These are phyloP conservation scores for Ditylenchus dipsaci DNA, from an alignment of 1,140 invertebrate genomes.

Conservation along the genomic window DNA sequence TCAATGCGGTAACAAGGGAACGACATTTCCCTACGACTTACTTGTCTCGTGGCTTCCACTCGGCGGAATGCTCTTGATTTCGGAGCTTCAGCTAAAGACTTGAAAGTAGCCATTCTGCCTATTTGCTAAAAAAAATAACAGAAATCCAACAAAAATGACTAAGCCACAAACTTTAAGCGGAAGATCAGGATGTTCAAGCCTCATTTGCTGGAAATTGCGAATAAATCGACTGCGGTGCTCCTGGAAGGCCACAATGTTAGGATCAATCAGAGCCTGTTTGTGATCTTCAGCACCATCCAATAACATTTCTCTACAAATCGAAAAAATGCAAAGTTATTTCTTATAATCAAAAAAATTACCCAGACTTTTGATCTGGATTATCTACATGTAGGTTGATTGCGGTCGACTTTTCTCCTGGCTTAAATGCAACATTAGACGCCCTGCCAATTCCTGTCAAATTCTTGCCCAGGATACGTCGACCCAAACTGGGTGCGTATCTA, in stretches of 20 bases:
- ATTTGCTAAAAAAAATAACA: constrained; percentile 64
- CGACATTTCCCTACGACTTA: too few species aligned
- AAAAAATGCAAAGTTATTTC: neutral
- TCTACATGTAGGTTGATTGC: neutral
- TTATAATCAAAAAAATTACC: neutral
- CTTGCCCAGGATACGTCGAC: constrained; percentile 25
- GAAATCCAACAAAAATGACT: too few species aligned
- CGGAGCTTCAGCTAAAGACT: constrained; percentile 82
- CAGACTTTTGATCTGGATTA: neutral
- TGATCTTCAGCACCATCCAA: constrained; percentile 3
- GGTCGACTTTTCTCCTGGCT: neutral
- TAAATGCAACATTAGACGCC: neutral
- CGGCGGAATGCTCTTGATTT: constrained; percentile 94
- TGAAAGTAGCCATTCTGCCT: constrained; percentile 87
- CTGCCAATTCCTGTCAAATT: neutral
- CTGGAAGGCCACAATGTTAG: constrained; percentile 70
- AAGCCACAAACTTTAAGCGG: constrained; percentile 63
- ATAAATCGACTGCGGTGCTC: constrained; percentile 85
- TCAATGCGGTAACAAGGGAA: too few species aligned
- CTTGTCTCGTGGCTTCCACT: constrained; percentile 64
- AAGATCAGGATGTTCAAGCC: constrained; percentile 77
- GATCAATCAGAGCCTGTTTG: constrained; percentile 45
- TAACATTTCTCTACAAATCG: neutral
- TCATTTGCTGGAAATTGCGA: constrained; percentile 75
- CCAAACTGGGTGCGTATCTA: constrained; percentile 33